Base-by-base conservation (phyloP, 2,113 vertebrate species). In the Irena cyanogastra region DNA sequence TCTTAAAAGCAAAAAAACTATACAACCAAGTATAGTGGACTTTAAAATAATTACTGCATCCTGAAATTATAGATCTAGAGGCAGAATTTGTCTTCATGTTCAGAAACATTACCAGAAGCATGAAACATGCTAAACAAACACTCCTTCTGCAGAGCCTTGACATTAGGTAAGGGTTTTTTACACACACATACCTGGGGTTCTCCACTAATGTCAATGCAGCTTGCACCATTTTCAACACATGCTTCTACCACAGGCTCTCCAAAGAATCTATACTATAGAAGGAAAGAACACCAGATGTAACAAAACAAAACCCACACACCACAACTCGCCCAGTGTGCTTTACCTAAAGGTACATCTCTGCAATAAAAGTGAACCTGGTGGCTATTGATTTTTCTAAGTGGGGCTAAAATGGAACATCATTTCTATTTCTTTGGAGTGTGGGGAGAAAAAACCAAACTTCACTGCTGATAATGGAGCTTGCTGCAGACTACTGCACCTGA, bases 191-290 rank as follows among this genome's bases (percentile, higher is more conserved):
- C 99, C 98, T 99, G 98, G 65, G 99, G 99, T 91, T 99, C 99
- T 95, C 99, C 99, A 94, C 95, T 97, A 96, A 99, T 98, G 92
- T 99, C 99, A 50, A 99, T 97, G 90, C 96, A 99, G 93, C 98
- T 99, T 31, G 99, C 97, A 95, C 99, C 99, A 87, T 99, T 99
- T 97, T 99, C 99, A 96, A 99, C 95, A 92, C 99, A 99, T 45
- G 99, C 98, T 98, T 98, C 98, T 33, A 99, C 98, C 61, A 99
- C 98, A 16, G 98, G 98, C 88, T 99, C 99, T 28, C 99, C 99
- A 94, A 97, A 99, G 98, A 99, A 99, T 50, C 99, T 98, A 94
- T 99, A 99, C 99, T 99, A 31, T 27, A 94, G 44, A 82, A 84
- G 87, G 80, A 93, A 85, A 96, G 86, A 93, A 20, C 44, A 83